These are phyloP conservation scores for Ciconia maguari DNA, from an alignment of 2,113 vertebrate genomes.

Conservation along the genomic window DNA sequence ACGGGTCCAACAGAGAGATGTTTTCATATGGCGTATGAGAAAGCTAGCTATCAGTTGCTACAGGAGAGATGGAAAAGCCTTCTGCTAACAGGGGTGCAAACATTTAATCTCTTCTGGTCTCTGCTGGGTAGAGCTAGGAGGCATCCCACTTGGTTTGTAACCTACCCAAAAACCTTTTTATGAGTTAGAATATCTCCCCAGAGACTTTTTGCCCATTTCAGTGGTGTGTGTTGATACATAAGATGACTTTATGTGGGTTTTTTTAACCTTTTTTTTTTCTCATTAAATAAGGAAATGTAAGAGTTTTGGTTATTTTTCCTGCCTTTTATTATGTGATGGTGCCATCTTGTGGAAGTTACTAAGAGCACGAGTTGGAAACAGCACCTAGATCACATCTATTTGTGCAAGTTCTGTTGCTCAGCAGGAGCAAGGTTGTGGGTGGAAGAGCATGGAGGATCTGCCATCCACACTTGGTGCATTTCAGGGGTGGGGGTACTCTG, in stretches of 20 bases:
- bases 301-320: accelerated
- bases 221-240: no score
- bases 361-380: neutral
- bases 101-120: neutral
- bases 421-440: neutral
- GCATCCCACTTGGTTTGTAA: neutral
- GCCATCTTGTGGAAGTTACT: neutral
- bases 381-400: accelerated
- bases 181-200: neutral
- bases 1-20: neutral
- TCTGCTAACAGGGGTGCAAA: neutral
- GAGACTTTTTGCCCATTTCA: neutral
- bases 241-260: neutral
- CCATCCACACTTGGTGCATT: accelerated
- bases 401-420: neutral
- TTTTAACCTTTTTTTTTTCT: neutral
- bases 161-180: neutral
- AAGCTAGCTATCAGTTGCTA: neutral
- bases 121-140: neutral
- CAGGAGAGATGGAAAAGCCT: neutral
- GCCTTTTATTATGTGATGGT: neutral
- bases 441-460: accelerated
- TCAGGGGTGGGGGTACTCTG: neutral
- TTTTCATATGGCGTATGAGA: neutral
- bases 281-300: neutral